Conservation (phyloP, 2,797 vertebrate species). For the Acanthopagrus latus region DNA sequence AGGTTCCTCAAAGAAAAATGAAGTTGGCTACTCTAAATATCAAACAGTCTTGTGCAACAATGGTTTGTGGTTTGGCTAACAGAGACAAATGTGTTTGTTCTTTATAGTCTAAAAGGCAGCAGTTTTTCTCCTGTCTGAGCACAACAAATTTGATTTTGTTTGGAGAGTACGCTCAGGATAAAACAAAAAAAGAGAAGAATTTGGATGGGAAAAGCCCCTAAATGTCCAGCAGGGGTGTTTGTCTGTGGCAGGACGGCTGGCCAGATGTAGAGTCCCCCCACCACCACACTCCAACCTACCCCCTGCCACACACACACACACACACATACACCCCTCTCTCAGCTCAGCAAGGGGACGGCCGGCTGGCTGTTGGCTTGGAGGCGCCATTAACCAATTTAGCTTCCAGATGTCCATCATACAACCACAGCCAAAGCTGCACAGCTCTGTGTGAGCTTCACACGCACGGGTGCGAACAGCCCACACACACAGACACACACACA, state of each 20-base stretch:
- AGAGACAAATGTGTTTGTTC: conserved; percentile 21
- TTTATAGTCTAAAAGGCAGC: conserved; percentile 21
- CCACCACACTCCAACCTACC: conserved; percentile 11
- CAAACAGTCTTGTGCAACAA: not conserved
- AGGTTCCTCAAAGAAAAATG: not conserved
- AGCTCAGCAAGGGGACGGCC: conserved; percentile 81
- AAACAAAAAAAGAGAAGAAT: conserved; percentile 25
- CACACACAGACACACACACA: conserved; percentile 48
- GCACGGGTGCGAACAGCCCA: conserved; percentile 68
- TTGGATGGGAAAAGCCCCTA: conserved; percentile 49
- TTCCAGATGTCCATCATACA: conserved; percentile 90
- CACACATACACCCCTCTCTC: conserved; percentile 38
- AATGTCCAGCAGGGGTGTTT: conserved; percentile 69
- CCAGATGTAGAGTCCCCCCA: conserved; percentile 73
- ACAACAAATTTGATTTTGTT: conserved; percentile 62
- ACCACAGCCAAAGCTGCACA: conserved; percentile 84
- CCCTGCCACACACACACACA: conserved; percentile 24
- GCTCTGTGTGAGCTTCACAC: conserved; percentile 75
- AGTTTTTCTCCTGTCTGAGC: conserved; percentile 26
- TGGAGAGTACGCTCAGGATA: conserved; percentile 28
- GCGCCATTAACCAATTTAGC: conserved; percentile 91
- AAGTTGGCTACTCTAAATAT: conserved; percentile 9
- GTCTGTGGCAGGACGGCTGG: conserved; percentile 67
- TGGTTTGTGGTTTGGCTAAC: not conserved
- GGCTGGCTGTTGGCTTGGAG: conserved; percentile 89